Evolutionary conservation across 2,797 vertebrate genomes (phyloP).

Genomic region (Onychomys leucogaster): DNA sequence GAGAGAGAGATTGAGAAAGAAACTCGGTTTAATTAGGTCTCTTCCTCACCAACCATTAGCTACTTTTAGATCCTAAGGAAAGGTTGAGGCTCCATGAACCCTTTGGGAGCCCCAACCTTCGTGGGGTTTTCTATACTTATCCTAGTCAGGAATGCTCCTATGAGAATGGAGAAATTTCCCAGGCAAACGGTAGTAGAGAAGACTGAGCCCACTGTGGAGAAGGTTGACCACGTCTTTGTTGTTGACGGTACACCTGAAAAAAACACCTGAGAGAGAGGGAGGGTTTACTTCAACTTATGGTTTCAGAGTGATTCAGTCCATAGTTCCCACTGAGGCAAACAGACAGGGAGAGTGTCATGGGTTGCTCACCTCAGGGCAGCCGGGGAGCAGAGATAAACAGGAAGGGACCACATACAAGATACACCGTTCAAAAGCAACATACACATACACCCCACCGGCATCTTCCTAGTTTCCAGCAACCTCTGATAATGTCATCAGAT

Average conservation of each 20-base stretch:
- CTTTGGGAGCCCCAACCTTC: not conserved
- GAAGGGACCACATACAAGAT: not conserved
- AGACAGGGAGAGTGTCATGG: not conserved
- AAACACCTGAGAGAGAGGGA: not conserved
- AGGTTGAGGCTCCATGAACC: not conserved
- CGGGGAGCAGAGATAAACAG: not conserved
- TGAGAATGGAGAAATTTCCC: not conserved
- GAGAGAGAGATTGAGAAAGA: too few species aligned
- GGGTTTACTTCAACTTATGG: too few species aligned
- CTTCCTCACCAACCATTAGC: not conserved
- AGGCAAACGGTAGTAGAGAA: not conserved
- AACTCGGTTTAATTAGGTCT: not conserved
- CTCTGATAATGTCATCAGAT: not conserved
- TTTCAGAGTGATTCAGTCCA: not conserved
- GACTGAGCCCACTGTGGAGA: not conserved
- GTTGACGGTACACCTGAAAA: not conserved
- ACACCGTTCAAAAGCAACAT: not conserved
- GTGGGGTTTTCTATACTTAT: not conserved
- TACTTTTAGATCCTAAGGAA: not conserved
- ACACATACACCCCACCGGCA: not conserved
- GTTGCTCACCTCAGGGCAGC: not conserved
- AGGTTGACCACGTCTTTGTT: not conserved
- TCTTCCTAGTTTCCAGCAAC: not conserved
- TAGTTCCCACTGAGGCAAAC: not conserved
- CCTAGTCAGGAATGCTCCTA: not conserved